Base-by-base conservation (phyloP, 2,888 invertebrate genomes). In the Leptura quadrifasciata region DNA sequence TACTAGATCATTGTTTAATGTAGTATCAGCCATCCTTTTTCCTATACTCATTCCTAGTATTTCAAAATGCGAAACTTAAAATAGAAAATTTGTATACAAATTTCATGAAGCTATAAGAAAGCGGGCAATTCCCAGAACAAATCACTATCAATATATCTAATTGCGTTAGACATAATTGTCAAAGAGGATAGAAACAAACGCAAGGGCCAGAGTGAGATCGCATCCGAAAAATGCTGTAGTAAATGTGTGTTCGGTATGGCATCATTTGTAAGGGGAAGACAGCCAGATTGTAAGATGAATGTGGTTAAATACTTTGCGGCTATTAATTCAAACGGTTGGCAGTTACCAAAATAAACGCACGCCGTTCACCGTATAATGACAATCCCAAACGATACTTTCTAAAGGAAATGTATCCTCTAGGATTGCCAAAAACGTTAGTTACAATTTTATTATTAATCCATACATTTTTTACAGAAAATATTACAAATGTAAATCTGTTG, bases 221-320 rank as follows among this genome's bases (percentile, higher is more conserved):
- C 31, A 61, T 80, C 77, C 78, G 74, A 83, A 80, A 82, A 83
- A 82, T 80, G 76, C 78, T 73, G 76, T 77, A 78, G 81, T 77
- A 80, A 81, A 83, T 77, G 81, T 74, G 76, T 76, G 76, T 81
- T 79, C 67, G 81, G 82, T 81, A 83, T 83, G 84, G 83, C 83
- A 84, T 86, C 87, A 88, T 88, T 88, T 88, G 88, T 88, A 87
- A 84, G 83, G 84, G 83, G 84, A 83, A 85, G 84, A 85, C 82
- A 84, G 83, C 82, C 80, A 81, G 82, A 78, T 83, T 81, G 80
- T 78, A 86, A 88, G 88, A 88, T 86, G 83, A 83, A 88, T 88
- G 88, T 82, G 85, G 81, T 85, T 83, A 85, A 87, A 88, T 88
- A 87, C 84, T 86, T 87, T 74, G 81, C 79, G 83, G 87, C 87